Conservation (phyloP, 2,797 vertebrate species). For the Gymnoscopelus braueri region DNA sequence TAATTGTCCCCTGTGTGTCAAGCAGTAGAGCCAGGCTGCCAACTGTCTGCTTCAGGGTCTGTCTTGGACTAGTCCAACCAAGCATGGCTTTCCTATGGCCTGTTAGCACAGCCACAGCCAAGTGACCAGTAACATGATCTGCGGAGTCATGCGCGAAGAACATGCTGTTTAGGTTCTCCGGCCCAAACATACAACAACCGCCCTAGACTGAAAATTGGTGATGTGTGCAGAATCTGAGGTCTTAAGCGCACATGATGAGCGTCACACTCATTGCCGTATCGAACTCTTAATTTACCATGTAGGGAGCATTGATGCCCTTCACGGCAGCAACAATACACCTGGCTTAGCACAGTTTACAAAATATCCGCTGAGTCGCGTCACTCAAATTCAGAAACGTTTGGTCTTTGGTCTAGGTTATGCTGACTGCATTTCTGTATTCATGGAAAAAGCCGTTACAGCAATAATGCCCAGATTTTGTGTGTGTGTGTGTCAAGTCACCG, state of each 20-base stretch:
- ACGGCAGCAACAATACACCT: no score
- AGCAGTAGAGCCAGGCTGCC: constrained; percentile 12
- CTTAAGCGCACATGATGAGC: neutral
- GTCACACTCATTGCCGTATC: no score
- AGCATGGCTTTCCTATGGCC: constrained; percentile 25
- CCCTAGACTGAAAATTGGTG: constrained; percentile 19
- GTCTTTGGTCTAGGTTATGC: no score
- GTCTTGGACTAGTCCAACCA: constrained; percentile 9
- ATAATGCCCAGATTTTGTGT: no score
- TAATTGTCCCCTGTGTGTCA: constrained; percentile 19
- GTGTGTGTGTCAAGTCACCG: no score
- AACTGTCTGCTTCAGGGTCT: neutral
- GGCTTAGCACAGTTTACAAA: no score
- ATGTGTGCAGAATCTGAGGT: constrained; percentile 11
- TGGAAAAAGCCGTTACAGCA: no score
- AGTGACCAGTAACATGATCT: constrained; percentile 12
- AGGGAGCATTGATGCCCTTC: no score
- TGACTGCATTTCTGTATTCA: no score
- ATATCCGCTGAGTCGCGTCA: no score
- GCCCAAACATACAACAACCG: constrained; percentile 6
- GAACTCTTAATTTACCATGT: no score
- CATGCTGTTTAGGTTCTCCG: constrained; percentile 11
- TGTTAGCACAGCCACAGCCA: constrained; percentile 22
- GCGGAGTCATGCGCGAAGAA: constrained; percentile 12
- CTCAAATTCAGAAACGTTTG: no score